These are phyloP conservation scores for Stictocephala bisonia DNA, from an alignment of 2,888 invertebrate species.

Conservation along the genomic window DNA sequence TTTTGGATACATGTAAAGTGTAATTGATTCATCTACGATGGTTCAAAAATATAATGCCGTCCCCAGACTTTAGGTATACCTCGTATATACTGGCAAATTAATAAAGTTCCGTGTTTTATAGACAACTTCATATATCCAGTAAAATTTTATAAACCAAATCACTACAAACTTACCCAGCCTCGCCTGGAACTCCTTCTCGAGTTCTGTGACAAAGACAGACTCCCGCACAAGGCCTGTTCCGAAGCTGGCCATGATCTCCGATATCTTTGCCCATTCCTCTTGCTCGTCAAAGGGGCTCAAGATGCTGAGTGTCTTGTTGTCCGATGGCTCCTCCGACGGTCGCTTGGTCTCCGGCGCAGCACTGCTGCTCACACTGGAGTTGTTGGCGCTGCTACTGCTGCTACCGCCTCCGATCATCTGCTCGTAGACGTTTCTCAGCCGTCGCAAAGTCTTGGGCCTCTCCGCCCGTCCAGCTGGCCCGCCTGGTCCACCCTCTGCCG, in stretches of 20 bases:
- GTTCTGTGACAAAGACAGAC: constrained; percentile 81
- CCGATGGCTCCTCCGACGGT: constrained; percentile 32
- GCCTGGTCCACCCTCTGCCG: constrained; percentile 67
- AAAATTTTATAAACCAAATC: no score
- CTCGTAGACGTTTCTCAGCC: constrained; percentile 79
- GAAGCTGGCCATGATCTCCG: constrained; percentile 95
- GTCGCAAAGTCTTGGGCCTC: constrained; percentile 79
- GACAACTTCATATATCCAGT: no score
- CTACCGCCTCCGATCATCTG: constrained; percentile 28
- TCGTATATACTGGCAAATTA: no score
- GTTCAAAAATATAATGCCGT: no score
- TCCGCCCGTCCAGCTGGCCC: constrained; percentile 67
- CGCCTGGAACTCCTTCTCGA: constrained; percentile 83
- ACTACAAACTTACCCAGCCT: constrained; percentile 71
- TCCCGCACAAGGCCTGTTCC: constrained; percentile 85
- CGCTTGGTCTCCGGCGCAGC: constrained; percentile 42
- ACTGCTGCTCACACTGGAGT: constrained; percentile 21
- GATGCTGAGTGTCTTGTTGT: constrained; percentile 54
- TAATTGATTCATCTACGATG: no score
- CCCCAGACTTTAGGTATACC: no score
- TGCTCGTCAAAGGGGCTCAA: constrained; percentile 92
- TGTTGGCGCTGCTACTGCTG: constrained; percentile 21
- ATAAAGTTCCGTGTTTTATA: no score
- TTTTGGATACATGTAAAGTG: no score
- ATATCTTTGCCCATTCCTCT: constrained; percentile 97